Evolutionary conservation across 2,888 invertebrate species (phyloP), one percentile per base, ranked within the genome.

Genomic region (Pheosia tremula): DNA sequence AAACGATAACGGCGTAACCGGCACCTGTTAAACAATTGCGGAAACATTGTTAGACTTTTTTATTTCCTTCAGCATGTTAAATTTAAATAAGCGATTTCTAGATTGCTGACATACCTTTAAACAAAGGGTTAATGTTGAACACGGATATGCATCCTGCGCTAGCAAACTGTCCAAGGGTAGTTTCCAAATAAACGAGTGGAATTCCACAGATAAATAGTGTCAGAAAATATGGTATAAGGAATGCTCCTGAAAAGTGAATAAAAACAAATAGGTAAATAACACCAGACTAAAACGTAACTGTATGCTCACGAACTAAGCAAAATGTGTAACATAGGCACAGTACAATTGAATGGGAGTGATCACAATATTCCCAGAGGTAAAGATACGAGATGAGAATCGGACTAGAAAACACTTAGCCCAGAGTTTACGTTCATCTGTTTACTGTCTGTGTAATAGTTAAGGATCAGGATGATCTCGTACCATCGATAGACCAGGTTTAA

Each of bases 181-280:
- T 96, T 89, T 98, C 98, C 95, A 98, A 94, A 82, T 98, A 97
- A 81, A 98, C 98, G 67, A 98, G 92, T 0, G 98, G 98, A 63
- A 98, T 96, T 4, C 98, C 98, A 77, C 97, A 98, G 59, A 97
- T 88, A 52, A 97, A 85, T 57, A 98, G 90, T 87, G 98, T 97
- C 65, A 98, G 83, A 56, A 97, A 91, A 85, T 98, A 98, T 4
- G 98, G 98, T 43, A 98, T 95, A 54, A 98, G 93, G 85, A 98
- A 98, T 5, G 98, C 98, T 64, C 97, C 97, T 97, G 93, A 53
- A 87, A 87, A 67, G 24, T 24, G 24, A 24, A 24, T 69, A 62
- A 58, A 58, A 56, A 56, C 54, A 59, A 57, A 47, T 9, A 7
- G 10, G 8, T n/a, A 47, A 41, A 41, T 24, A 24, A 24, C 24